phyloP scores from a whole-genome alignment of 2,888 invertebrate genomes.

The Zygogramma bicolorata region DNA sequence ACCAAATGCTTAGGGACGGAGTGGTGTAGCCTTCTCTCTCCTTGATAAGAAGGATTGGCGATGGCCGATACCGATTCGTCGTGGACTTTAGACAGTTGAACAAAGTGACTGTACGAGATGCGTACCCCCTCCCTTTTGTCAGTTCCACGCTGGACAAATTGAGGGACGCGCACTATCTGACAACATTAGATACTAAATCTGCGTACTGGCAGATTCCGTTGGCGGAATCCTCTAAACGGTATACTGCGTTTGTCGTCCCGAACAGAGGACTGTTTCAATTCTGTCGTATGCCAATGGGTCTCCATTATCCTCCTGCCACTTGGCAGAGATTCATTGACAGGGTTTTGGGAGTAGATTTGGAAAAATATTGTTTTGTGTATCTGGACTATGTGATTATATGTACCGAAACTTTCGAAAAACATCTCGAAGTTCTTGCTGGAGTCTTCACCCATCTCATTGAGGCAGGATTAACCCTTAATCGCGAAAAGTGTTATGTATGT shows the following conservation, averaged over 20 bases:
- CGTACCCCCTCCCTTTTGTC: slow-evolving; percentile 29
- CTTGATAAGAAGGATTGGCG: no score
- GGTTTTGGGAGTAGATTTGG: slow-evolving; percentile 44
- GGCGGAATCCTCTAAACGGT: slow-evolving; percentile 28
- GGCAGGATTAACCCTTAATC: slow-evolving; percentile 46
- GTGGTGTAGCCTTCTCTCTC: slow-evolving; percentile 49
- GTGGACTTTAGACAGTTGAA: slow-evolving; percentile 49
- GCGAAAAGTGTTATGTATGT: slow-evolving; percentile 32
- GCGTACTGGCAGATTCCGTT: slow-evolving; percentile 35
- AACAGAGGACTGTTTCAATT: slow-evolving; percentile 39
- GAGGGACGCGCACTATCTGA: slow-evolving; percentile 25
- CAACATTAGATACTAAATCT: slow-evolving; percentile 37
- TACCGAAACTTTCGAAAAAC: slow-evolving; percentile 37
- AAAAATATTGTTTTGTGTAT: slow-evolving; percentile 48
- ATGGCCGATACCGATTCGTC: slow-evolving; percentile 48
- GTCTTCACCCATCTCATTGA: slow-evolving; percentile 34
- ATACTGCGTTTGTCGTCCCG: slow-evolving; percentile 54
- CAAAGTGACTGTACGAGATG: slow-evolving; percentile 36
- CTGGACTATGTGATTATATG: slow-evolving; percentile 49
- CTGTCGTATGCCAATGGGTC: slow-evolving; percentile 48
- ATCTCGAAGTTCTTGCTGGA: slow-evolving; percentile 37
- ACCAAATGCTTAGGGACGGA: slow-evolving; percentile 47
- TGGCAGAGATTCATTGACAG: slow-evolving; percentile 47
- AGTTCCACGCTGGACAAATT: slow-evolving; percentile 24
- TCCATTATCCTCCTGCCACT: slow-evolving; percentile 47